A percentile compares a stretch with the other conserved stretches of the same genome.
Evolutionary conservation across 2,113 vertebrate genomes (phyloP).

Genomic region (Ceyx melanurus): DNA sequence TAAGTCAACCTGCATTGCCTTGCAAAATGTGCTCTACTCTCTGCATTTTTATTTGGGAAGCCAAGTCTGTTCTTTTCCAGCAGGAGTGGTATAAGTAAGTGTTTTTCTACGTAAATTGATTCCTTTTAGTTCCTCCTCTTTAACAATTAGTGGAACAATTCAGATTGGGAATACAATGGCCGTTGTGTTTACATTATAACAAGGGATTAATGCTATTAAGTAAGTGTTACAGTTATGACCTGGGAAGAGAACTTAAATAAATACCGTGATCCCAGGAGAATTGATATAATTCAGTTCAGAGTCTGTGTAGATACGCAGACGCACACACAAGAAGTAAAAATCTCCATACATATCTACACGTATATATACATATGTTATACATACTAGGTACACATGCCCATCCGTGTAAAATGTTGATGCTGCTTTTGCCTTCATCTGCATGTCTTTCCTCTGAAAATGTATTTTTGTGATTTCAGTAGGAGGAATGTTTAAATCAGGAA

Average conservation of each 20-base stretch:
- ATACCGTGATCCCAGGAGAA: conserved; percentile 7
- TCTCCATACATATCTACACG: background rate
- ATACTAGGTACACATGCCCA: background rate
- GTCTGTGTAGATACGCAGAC: conserved; percentile 4
- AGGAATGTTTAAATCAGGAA: background rate
- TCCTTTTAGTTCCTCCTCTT: conserved; percentile 43
- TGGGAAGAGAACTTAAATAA: conserved; percentile 43
- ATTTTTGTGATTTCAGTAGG: background rate
- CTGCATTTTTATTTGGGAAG: conserved; percentile 22
- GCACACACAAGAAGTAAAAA: background rate
- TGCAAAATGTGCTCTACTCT: background rate
- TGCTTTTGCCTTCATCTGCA: background rate
- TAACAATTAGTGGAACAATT: conserved; percentile 64
- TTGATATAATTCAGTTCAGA: conserved; percentile 6
- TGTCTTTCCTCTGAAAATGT: background rate
- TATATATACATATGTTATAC: background rate
- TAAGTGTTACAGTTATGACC: conserved; percentile 48
- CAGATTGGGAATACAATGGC: conserved; percentile 51
- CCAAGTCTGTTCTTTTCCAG: background rate
- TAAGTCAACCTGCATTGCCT: conserved; percentile 3
- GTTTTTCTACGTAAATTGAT: background rate
- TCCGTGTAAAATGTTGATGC: background rate
- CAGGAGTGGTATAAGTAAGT: background rate
- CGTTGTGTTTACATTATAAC: conserved; percentile 56
- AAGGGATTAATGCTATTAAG: conserved; percentile 69